These are phyloP conservation scores for Zaprionus ornatus DNA, from an alignment of 1,140 invertebrate genomes.

Conservation along the genomic window DNA sequence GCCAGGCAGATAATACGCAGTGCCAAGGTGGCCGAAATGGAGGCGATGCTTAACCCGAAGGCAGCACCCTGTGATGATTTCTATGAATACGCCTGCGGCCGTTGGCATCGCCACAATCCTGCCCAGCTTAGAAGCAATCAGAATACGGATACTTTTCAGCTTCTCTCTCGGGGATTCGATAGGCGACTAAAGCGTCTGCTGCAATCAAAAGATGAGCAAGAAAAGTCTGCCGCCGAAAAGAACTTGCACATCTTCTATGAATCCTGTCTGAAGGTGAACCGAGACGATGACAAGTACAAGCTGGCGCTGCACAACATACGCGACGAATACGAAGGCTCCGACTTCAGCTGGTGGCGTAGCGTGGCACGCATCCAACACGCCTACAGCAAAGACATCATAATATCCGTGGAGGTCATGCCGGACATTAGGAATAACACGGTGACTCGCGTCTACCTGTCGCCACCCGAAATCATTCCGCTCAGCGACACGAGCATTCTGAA, in stretches of 20 bases:
- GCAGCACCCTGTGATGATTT: slow-evolving; percentile 87
- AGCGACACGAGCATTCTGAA: slow-evolving; percentile 8
- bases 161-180: slow-evolving; percentile 58
- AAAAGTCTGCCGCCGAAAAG: slow-evolving; percentile 30
- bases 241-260: slow-evolving; percentile 65
- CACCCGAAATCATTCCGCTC: slow-evolving; percentile 9
- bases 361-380: slow-evolving; percentile 59
- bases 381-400: slow-evolving; percentile 56
- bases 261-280: slow-evolving; percentile 46
- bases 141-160: slow-evolving; percentile 60
- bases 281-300: slow-evolving; percentile 52
- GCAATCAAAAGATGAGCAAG: slow-evolving; percentile 20
- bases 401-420: slow-evolving; percentile 53
- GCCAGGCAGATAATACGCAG: slow-evolving; percentile 53
- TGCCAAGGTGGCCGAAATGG: slow-evolving; percentile 69
- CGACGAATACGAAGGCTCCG: slow-evolving; percentile 45
- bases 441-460: slow-evolving; percentile 57
- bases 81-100: slow-evolving; percentile 87
- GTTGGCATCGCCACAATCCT: slow-evolving; percentile 85
- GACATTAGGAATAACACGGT: slow-evolving; percentile 54
- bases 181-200: slow-evolving; percentile 44
- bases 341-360: slow-evolving; percentile 68
- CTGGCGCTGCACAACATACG: slow-evolving; percentile 48
- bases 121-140: slow-evolving; percentile 50
- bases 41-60: slow-evolving; percentile 82